A percentile compares a stretch with the other conserved stretches of the same genome.
Conservation (phyloP, 2,113 vertebrate genomes). For the Steatornis caripensis region DNA sequence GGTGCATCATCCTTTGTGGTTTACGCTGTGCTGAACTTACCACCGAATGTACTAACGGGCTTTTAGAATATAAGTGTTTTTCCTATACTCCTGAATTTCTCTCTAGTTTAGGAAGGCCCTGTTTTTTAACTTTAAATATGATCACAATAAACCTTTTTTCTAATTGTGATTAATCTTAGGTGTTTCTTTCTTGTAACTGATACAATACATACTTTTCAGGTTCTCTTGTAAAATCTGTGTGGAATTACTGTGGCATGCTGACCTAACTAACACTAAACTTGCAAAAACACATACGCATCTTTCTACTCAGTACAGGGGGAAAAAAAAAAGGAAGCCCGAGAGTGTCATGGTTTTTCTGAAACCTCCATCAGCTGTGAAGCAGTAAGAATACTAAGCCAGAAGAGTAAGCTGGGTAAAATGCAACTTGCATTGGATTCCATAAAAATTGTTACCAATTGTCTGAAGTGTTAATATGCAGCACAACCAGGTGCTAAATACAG, state of each 20-base stretch:
- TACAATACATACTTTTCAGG: background rate
- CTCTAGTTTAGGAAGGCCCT: background rate
- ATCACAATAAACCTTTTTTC: background rate
- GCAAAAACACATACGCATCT: background rate
- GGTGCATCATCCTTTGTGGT: background rate
- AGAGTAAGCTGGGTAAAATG: background rate
- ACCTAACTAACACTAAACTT: background rate
- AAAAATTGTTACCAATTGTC: background rate
- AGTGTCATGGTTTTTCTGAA: background rate
- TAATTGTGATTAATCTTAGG: background rate
- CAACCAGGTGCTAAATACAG: background rate
- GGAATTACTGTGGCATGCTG: rapidly evolving
- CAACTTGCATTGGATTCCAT: background rate
- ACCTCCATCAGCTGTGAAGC: background rate
- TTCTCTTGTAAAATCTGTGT: background rate
- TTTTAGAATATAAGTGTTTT: background rate
- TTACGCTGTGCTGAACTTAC: background rate
- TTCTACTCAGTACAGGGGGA: background rate
- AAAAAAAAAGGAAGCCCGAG: background rate
- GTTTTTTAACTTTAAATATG: background rate
- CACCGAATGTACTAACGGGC: rapidly evolving
- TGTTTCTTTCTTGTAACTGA: background rate
- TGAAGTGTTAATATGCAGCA: background rate
- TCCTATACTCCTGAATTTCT: background rate
- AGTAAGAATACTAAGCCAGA: background rate